Percentiles rank a stretch among this genome's conserved stretches.
phyloP scores from a whole-genome alignment of 1,140 invertebrate genomes.

The Propsilocerus akamusi region DNA sequence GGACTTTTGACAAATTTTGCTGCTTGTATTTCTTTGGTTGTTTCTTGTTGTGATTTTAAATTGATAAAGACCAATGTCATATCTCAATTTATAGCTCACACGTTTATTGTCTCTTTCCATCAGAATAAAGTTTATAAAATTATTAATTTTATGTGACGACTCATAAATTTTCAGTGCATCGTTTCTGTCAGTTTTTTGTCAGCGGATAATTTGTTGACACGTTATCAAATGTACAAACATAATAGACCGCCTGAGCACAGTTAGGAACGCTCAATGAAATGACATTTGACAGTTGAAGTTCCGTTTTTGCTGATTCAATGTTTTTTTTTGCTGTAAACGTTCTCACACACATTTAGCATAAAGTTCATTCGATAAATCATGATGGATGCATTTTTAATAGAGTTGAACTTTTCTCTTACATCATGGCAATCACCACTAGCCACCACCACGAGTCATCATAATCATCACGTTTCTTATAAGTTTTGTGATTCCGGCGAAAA shows the following conservation, averaged over 20 bases:
- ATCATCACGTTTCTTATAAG: background rate
- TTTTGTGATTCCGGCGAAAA: too few species aligned
- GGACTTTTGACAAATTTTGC: background rate
- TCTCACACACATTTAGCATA: too few species aligned
- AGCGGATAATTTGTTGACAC: background rate
- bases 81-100: too few species aligned
- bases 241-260: too few species aligned
- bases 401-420: slow-evolving; percentile 1
- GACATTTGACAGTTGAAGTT: background rate
- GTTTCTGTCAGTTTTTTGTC: background rate
- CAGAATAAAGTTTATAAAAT: background rate
- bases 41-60: too few species aligned
- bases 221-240: background rate
- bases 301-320: too few species aligned
- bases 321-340: too few species aligned
- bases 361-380: too few species aligned
- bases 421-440: too few species aligned
- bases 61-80: too few species aligned
- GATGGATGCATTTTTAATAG: slow-evolving; percentile 3
- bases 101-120: too few species aligned
- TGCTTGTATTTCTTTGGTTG: background rate
- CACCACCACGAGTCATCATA: background rate
- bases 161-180: slow-evolving; percentile 1
- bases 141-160: slow-evolving; percentile 1
- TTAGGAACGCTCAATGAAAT: too few species aligned